A percentile compares a stretch with the other conserved stretches of the same genome.
phyloP scores from a whole-genome alignment of 2,888 invertebrate genomes.

The Megalurothrips usitatus region DNA sequence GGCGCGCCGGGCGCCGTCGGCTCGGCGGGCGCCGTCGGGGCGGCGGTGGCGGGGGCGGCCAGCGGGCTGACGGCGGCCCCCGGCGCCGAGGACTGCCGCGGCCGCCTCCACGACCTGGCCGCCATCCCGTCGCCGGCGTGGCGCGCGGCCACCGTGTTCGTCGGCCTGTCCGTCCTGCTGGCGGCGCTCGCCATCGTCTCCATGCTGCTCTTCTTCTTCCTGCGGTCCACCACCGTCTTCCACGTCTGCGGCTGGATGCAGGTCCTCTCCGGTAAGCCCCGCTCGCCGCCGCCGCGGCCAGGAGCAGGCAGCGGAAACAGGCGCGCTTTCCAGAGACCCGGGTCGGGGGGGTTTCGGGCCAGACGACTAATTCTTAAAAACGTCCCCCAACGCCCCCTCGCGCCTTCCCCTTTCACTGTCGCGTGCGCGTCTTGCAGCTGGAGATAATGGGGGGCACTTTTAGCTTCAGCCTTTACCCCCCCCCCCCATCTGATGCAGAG shows the following conservation, averaged over 20 bases:
- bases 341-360: too few relatives aligned
- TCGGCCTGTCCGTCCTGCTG: constrained; percentile 78
- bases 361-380: too few relatives aligned
- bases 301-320: too few relatives aligned
- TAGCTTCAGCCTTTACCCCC: too few relatives aligned
- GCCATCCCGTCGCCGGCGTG: constrained; percentile 79
- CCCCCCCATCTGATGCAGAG: too few relatives aligned
- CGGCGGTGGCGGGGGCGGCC: constrained; percentile 79
- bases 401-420: too few relatives aligned
- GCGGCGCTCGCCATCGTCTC: constrained; percentile 82
- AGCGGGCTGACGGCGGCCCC: constrained; percentile 82
- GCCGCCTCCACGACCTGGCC: constrained; percentile 76
- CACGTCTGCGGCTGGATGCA: constrained; percentile 94
- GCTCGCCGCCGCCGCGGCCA: constrained; percentile 1
- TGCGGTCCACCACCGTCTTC: constrained; percentile 86
- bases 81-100: constrained; percentile 74
- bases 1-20: constrained; percentile 78
- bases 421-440: too few relatives aligned
- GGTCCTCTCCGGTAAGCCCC: constrained; percentile 79
- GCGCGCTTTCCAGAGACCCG: too few relatives aligned
- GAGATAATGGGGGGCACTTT: too few relatives aligned
- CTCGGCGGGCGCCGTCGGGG: constrained; percentile 74
- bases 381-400: too few relatives aligned
- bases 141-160: constrained; percentile 81
- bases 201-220: constrained; percentile 88